Evolutionary conservation across 2,113 vertebrate species (phyloP), one percentile per base, ranked within the genome.

Genomic region (Cebidichthys violaceus): DNA sequence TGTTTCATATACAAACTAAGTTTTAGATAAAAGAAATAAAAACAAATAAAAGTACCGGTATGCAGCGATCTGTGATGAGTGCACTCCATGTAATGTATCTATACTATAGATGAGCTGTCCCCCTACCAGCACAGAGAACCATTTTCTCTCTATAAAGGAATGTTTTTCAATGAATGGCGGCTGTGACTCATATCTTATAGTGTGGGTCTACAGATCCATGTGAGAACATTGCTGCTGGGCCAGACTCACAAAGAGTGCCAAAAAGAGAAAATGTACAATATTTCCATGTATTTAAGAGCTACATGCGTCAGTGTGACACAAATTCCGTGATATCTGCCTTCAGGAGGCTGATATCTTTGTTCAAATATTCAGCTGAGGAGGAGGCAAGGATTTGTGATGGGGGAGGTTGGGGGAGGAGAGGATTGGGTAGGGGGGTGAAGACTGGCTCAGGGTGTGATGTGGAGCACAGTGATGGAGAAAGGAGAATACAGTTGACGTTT

Each of bases 281-380:
- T 77, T 50, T 45, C 17, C 39, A 77, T 24, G 75, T 79, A 66
- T 90, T 87, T 82, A 69, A 74, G 57, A 76, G 54, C 54, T 77
- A 17, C 68, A 64, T 82, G 65, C 65, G 72, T 88, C 90, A 89
- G 3, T 77, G 82, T 84, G 81, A 89, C 78, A 75, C 47, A 86
- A 79, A 80, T 1, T 29, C 81, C 79, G 65, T 2, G 1, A 79
- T 60, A 69, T 67, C 66, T 82, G 78, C 79, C 77, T 77, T 81
- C 43, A 47, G 50, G 73, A 79, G 75, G 70, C 76, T 75, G 62
- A 72, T 77, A 84, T 89, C 86, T 90, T 88, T 90, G 87, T 92
- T 91, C 60, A 87, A 77, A 90, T 84, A 90, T 91, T 91, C 87
- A 90, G 70, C 80, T 71, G 66, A 86, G 83, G 77, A 64, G 70